Conservation (phyloP, 1,140 invertebrate genomes). For the Drosophila elegans region DNA sequence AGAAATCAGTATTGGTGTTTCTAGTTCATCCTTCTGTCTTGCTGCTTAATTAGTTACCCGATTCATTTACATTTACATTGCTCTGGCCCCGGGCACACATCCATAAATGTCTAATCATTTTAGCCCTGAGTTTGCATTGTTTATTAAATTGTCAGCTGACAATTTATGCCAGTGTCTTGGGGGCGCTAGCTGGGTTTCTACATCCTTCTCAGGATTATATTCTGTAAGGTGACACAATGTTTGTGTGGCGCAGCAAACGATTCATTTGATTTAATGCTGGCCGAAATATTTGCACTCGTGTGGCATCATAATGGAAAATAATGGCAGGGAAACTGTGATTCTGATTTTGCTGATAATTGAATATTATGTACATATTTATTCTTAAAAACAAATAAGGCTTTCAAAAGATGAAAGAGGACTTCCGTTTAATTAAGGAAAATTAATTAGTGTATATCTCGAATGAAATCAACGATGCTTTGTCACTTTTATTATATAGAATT, state of each 20-base stretch:
- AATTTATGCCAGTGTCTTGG: slow-evolving; percentile 55
- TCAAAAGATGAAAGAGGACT: not conserved
- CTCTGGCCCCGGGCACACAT: slow-evolving; percentile 5
- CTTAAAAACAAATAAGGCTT: not conserved
- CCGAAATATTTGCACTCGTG: slow-evolving; percentile 16
- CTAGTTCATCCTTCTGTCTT: slow-evolving; percentile 15
- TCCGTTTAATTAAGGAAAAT: not conserved
- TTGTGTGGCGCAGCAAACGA: slow-evolving; percentile 13
- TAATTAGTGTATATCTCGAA: not conserved
- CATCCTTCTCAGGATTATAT: slow-evolving; percentile 7
- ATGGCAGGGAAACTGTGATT: slow-evolving; percentile 10
- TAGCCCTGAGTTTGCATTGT: slow-evolving; percentile 50
- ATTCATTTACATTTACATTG: slow-evolving; percentile 45
- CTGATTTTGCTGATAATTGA: slow-evolving; percentile 11
- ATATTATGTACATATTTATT: slow-evolving; percentile 18
- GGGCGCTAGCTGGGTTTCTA: not conserved
- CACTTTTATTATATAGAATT: not conserved
- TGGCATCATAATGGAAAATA: slow-evolving; percentile 9
- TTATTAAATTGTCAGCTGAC: slow-evolving; percentile 74
- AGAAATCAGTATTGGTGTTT: slow-evolving; percentile 18
- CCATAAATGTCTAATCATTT: slow-evolving; percentile 60
- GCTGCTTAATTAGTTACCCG: slow-evolving; percentile 39
- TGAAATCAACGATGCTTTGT: too few relatives aligned
- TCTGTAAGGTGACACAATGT: slow-evolving; percentile 18
- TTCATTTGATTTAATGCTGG: slow-evolving; percentile 38